phyloP scores from a whole-genome alignment of 2,888 invertebrate genomes.

The Endomychus coccineus region DNA sequence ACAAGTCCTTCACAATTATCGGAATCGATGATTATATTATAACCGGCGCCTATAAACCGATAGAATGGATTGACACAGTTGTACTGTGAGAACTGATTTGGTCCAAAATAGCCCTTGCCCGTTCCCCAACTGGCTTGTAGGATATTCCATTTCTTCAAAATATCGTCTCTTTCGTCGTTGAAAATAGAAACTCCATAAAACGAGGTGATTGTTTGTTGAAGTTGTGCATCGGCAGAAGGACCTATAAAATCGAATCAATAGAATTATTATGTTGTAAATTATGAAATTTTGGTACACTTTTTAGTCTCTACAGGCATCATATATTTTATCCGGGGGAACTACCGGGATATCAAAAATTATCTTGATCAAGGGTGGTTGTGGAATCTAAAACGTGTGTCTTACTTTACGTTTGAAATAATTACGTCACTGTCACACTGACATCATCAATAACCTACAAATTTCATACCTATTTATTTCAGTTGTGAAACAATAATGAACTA shows the following conservation, averaged over 20 bases:
- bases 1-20: slow-evolving; percentile 91
- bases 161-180: slow-evolving; percentile 91
- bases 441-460: too few species aligned
- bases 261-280: not conserved
- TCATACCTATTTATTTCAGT: too few species aligned
- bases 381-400: too few species aligned
- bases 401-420: too few species aligned
- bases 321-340: too few species aligned
- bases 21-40: slow-evolving; percentile 76
- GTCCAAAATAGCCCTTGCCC: slow-evolving; percentile 75
- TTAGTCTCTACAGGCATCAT: too few species aligned
- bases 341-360: too few species aligned
- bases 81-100: slow-evolving; percentile 72
- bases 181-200: slow-evolving; percentile 58
- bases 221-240: slow-evolving; percentile 9
- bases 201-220: slow-evolving; percentile 45
- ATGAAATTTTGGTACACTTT: too few species aligned
- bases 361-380: too few species aligned
- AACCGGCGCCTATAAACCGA: slow-evolving; percentile 91
- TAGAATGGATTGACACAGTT: slow-evolving; percentile 86
- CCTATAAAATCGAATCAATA: slow-evolving; percentile 4
- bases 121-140: slow-evolving; percentile 85
- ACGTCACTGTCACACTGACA: too few species aligned
- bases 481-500: too few species aligned
- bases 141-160: slow-evolving; percentile 91